These are phyloP conservation scores for Ceratotherium simum DNA, from an alignment of 2,113 vertebrate genomes.

Conservation along the genomic window DNA sequence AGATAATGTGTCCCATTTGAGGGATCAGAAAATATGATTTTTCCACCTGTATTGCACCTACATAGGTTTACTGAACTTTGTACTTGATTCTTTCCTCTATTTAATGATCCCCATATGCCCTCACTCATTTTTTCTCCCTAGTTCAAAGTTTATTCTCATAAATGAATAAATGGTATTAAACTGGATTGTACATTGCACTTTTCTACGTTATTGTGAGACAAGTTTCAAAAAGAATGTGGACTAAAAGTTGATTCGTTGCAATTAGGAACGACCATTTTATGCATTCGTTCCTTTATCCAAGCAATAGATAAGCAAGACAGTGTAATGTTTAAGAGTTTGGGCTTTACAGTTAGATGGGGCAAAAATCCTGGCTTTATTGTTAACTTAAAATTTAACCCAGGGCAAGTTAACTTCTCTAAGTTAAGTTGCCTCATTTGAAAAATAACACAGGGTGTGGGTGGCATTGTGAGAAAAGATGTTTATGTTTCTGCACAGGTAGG, in stretches of 20 bases:
- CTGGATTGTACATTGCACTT: background rate
- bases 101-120: background rate
- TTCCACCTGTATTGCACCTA: background rate
- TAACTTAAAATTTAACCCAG: background rate
- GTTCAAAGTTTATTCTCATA: background rate
- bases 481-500: background rate
- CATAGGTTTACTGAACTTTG: background rate
- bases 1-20: background rate
- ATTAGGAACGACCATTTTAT: background rate
- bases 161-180: background rate
- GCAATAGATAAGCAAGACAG: background rate
- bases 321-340: background rate
- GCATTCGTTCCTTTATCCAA: background rate
- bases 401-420: background rate
- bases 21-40: background rate
- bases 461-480: background rate
- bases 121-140: background rate
- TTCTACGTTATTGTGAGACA: background rate
- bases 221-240: background rate
- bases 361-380: background rate
- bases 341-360: background rate
- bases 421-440: background rate
- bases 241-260: background rate
- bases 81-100: background rate
- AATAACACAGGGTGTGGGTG: background rate